These are phyloP conservation scores for Aphis gossypii DNA, from an alignment of 1,140 invertebrate genomes.

Conservation along the genomic window DNA sequence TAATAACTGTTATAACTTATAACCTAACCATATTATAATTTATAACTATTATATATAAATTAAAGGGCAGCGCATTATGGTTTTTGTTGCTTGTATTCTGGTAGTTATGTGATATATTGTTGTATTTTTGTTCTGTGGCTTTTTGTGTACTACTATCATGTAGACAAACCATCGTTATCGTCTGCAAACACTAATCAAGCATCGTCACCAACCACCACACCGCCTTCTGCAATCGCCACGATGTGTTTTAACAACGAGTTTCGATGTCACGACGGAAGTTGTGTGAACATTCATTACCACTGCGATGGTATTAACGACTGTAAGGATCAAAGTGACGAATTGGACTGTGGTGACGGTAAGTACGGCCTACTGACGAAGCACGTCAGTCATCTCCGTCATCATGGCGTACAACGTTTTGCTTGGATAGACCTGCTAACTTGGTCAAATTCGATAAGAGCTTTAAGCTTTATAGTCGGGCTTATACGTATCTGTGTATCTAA, in stretches of 20 bases:
- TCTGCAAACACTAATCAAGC: not conserved
- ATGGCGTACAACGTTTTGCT: conserved; percentile 17
- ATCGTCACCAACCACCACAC: not conserved
- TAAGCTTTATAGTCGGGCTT: conserved; percentile 41
- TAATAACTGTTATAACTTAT: not conserved
- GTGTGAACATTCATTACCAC: conserved; percentile 67
- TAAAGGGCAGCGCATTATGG: not conserved
- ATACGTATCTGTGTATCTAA: not conserved
- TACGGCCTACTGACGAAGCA: not conserved
- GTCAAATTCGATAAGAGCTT: not conserved
- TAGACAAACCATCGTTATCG: conserved; percentile 29
- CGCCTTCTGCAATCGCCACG: not conserved
- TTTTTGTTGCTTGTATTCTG: not conserved
- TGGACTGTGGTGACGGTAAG: conserved; percentile 77
- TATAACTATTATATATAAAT: not conserved
- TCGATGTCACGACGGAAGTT: conserved; percentile 68
- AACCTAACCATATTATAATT: not conserved
- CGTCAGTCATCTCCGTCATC: not conserved
- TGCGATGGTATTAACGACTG: conserved; percentile 79
- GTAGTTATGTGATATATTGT: conserved; percentile 34
- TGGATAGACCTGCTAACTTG: not conserved
- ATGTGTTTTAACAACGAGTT: conserved; percentile 65
- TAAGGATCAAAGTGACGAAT: conserved; percentile 77
- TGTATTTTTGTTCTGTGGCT: conserved; percentile 49
- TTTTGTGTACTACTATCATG: conserved; percentile 25